Conservation (phyloP, 2,797 vertebrate genomes). For the Onychomys torridus region DNA sequence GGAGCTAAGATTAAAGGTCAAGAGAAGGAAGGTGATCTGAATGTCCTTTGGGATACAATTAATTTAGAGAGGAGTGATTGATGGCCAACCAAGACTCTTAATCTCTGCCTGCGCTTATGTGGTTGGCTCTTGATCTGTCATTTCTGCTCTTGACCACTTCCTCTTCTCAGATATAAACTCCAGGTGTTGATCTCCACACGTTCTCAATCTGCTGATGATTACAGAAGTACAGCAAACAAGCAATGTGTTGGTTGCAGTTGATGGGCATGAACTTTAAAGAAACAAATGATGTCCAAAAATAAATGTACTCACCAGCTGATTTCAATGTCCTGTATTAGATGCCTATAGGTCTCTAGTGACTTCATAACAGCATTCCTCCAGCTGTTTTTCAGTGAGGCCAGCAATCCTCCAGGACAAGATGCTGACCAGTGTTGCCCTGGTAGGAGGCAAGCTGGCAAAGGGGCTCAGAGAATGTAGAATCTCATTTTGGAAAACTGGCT, state of each 20-base stretch:
- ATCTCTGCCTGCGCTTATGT: background rate
- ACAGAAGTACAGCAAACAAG: background rate
- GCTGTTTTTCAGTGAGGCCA: conserved; percentile 43
- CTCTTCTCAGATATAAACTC: background rate
- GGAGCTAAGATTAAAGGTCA: background rate
- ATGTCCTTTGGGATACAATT: background rate
- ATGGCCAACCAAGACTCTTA: background rate
- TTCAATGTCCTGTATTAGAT: background rate
- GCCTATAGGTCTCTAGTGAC: background rate
- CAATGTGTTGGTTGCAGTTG: background rate
- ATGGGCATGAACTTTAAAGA: background rate
- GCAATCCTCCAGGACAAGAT: conserved; percentile 44
- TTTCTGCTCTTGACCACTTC: background rate
- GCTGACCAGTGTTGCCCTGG: background rate
- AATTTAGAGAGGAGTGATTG: background rate
- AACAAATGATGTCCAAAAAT: conserved; percentile 10
- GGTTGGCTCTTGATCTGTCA: background rate
- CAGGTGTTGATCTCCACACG: background rate
- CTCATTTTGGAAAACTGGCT: conserved; percentile 39
- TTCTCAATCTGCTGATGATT: conserved; percentile 13
- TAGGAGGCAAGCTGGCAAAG: background rate
- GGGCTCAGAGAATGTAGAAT: background rate
- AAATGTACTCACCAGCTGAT: conserved; percentile 8
- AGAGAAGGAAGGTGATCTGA: background rate
- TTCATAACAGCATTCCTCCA: background rate